These are phyloP conservation scores for Galeruca laticollis DNA, from an alignment of 2,888 invertebrate species.

Conservation along the genomic window DNA sequence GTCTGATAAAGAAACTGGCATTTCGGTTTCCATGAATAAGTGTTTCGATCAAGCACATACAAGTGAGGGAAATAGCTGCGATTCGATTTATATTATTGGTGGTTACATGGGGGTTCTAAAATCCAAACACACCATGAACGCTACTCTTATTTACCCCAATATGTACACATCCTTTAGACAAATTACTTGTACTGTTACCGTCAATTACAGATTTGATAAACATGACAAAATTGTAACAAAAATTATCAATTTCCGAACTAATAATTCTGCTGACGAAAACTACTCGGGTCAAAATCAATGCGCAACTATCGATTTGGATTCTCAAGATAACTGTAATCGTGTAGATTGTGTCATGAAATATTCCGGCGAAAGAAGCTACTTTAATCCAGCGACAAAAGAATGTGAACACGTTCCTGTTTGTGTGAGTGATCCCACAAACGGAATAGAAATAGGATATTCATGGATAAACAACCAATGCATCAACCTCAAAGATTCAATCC, in stretches of 20 bases:
- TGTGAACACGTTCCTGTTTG: slow-evolving; percentile 65
- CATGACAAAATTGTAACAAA: slow-evolving; percentile 44
- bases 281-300: slow-evolving; percentile 51
- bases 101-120: slow-evolving; percentile 61
- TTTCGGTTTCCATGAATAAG: slow-evolving; percentile 58
- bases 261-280: slow-evolving; percentile 28
- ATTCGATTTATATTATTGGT: slow-evolving; percentile 61
- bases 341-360: slow-evolving; percentile 71
- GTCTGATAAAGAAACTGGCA: slow-evolving; percentile 47
- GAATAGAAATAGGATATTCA: slow-evolving; percentile 56
- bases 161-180: slow-evolving; percentile 57
- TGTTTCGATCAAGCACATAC: slow-evolving; percentile 58
- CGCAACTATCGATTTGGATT: slow-evolving; percentile 66
- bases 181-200: slow-evolving; percentile 52
- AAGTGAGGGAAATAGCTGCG: slow-evolving; percentile 56
- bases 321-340: slow-evolving; percentile 67
- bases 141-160: slow-evolving; percentile 64
- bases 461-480: slow-evolving; percentile 64
- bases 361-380: slow-evolving; percentile 68
- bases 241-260: slow-evolving; percentile 49
- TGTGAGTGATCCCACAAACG: slow-evolving; percentile 52
- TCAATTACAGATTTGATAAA: slow-evolving; percentile 49
- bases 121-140: slow-evolving; percentile 56
- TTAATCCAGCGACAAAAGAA: slow-evolving; percentile 61
- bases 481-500: slow-evolving; percentile 61